phyloP scores from a whole-genome alignment of 2,797 vertebrate genomes.

The Natrix natrix region DNA sequence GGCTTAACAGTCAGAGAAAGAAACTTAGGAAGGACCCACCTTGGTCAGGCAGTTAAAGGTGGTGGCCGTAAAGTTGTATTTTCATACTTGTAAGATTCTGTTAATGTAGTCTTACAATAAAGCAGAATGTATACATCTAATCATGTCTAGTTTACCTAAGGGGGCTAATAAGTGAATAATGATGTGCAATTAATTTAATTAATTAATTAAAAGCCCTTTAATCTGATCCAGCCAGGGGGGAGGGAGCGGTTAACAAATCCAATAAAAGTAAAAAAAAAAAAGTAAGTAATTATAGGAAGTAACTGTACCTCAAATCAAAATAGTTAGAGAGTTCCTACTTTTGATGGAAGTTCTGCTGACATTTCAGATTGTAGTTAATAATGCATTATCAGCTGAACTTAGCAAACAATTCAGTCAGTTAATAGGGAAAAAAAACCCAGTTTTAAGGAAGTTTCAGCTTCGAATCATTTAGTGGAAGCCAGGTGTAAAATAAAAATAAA shows the following conservation, averaged over 20 bases:
- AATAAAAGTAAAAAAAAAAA: too few relatives aligned
- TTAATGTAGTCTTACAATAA: background rate
- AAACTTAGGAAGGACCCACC: background rate
- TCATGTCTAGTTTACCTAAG: background rate
- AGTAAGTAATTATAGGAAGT: background rate
- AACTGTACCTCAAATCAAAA: background rate
- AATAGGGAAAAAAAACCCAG: background rate
- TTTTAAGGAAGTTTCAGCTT: background rate
- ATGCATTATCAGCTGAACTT: background rate
- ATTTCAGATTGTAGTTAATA: background rate
- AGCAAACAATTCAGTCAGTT: background rate
- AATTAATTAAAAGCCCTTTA: background rate
- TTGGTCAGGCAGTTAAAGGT: background rate
- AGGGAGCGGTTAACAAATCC: too few relatives aligned
- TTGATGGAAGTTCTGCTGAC: background rate
- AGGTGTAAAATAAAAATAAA: background rate
- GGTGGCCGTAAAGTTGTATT: background rate
- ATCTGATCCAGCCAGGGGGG: too few relatives aligned
- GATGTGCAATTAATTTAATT: too few relatives aligned
- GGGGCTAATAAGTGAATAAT: background rate
- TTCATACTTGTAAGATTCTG: background rate
- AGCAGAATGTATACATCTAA: background rate
- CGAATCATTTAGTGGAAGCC: background rate
- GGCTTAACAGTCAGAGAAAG: background rate
- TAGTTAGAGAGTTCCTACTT: background rate